Evolutionary conservation across 2,797 vertebrate genomes (phyloP).

Genomic region (Pseudochaenichthys georgianus): DNA sequence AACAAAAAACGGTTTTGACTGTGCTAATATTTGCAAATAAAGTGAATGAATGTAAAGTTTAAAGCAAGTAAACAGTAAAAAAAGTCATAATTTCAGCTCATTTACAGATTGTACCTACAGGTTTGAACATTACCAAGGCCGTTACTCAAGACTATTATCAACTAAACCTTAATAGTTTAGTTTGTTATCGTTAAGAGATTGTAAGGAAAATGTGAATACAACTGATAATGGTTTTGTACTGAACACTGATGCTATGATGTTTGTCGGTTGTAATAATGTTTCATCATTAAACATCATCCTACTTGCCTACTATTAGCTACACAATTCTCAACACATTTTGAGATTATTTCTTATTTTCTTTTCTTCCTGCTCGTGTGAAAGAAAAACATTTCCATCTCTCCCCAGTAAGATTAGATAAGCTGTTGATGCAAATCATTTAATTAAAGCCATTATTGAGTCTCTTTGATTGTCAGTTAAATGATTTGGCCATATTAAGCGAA

Average conservation of each 20-base stretch:
- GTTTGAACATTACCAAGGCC: no score
- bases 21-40: no score
- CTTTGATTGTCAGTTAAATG: constrained; percentile 14
- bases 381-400: not conserved
- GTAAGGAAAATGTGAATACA: no score
- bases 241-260: not conserved
- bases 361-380: not conserved
- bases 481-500: constrained; percentile 18
- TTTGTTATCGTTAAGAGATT: no score
- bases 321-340: not conserved
- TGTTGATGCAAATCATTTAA: constrained; percentile 13
- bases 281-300: not conserved
- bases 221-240: no score
- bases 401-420: not conserved
- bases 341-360: not conserved
- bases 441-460: not conserved
- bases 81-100: not conserved
- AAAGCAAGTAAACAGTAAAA: no score
- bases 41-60: no score
- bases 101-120: not conserved
- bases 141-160: no score
- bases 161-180: no score
- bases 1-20: no score
- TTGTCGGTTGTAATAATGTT: no score
- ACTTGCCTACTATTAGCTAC: not conserved